Evolutionary conservation across 2,113 vertebrate genomes (phyloP).

Genomic region (Lampris megalopsis): DNA sequence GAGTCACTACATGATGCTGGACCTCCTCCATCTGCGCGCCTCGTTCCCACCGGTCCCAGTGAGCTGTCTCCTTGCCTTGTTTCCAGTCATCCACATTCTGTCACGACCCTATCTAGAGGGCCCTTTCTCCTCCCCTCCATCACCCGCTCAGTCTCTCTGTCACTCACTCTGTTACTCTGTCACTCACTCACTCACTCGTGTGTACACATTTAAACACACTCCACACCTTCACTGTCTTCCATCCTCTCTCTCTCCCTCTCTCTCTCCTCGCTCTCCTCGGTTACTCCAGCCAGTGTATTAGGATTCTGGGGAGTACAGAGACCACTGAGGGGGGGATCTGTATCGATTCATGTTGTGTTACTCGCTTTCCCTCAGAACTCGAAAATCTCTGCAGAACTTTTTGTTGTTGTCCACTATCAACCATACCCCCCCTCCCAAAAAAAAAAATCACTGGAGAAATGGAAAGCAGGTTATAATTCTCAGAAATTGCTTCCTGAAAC

Average conservation of each 20-base stretch:
- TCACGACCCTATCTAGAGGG: too few species aligned
- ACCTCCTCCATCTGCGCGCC: not conserved
- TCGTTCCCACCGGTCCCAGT: not conserved
- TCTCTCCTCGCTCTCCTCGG: not conserved
- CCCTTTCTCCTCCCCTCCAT: too few species aligned
- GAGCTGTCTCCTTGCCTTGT: not conserved
- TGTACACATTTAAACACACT: not conserved
- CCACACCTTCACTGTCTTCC: not conserved
- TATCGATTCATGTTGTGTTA: conserved; percentile 25
- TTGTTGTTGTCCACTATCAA: not conserved
- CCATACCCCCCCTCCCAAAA: not conserved
- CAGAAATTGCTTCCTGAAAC: too few species aligned
- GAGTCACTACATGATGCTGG: conserved; percentile 25
- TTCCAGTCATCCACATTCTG: conserved; percentile 15
- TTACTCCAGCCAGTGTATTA: conserved; percentile 2
- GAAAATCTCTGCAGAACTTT: conserved; percentile 21
- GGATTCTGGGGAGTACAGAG: conserved; percentile 2
- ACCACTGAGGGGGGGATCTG: not conserved
- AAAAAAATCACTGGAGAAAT: not conserved
- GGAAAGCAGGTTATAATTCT: not conserved
- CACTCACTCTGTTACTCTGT: not conserved
- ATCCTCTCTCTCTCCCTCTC: not conserved
- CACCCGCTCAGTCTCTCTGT: not conserved
- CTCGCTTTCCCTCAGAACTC: conserved; percentile 10
- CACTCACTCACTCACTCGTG: not conserved